Evolutionary conservation across 2,113 vertebrate genomes (phyloP), one percentile per base, ranked within the genome.

Genomic region (Forbesichthys agassizii): DNA sequence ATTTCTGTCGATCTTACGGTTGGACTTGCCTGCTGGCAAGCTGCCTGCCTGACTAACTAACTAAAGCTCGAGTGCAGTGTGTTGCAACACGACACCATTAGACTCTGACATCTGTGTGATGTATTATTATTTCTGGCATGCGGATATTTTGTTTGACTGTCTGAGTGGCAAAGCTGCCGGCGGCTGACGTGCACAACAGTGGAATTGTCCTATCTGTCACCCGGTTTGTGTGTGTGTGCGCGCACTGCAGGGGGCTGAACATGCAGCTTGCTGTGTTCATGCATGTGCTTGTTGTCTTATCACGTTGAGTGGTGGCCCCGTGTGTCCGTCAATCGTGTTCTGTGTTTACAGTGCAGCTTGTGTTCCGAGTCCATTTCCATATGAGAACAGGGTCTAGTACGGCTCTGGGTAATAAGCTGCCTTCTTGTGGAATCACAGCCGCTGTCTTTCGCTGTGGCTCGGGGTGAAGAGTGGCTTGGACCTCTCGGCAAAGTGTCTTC

Each of bases 311-410:
- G 60, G 74, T 57, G 10, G 27, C 7, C 48, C 33, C 47, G 60
- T 58, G 18, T 27, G 20, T 68, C 51, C 66, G 5, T 5, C 18
- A 33, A n/a, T 55, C 27, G 4, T 61, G 11, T 14, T 61, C 71
- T 68, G 61, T 77, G 20, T 83, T 84, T 78, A 75, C 72, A 73
- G 48, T 59, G 66, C 49, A 67, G 74, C 70, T 73, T 67, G 4
- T 69, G 66, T 64, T 71, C 79, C 78, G 80, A 74, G 83, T 82
- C 84, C 88, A 80, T 27, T 27, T 27, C 27, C 27, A 27, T 27
- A 27, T 27, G 27, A 27, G 27, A 27, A 27, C 2, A 78, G 80
- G 74, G 83, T 82, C 84, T 85, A 80, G 49, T 80, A 62, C n/a
- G 77, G 62, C 20, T 33, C n/a, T 49, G 59, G 56, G 48, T 4